Conservation (phyloP, 53 echinoderm and acorn worm genomes). For the Patiria pectinifera region DNA sequence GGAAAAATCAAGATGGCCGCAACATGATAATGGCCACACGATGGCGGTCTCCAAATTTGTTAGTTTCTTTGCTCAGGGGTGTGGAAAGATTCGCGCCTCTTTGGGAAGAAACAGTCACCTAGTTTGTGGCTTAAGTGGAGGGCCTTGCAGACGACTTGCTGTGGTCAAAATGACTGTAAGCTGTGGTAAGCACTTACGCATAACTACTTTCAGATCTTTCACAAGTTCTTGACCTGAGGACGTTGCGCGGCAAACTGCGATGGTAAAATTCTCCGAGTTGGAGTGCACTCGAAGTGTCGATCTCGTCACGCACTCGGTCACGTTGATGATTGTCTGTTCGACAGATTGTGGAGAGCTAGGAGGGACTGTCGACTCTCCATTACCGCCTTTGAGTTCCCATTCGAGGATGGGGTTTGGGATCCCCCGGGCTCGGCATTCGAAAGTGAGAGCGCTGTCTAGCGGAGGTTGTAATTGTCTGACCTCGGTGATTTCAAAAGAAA, state of each 20-base stretch:
- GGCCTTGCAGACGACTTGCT: too few species aligned
- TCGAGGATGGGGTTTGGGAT: conserved; percentile 12
- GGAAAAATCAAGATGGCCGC: too few species aligned
- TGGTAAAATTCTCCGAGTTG: not conserved
- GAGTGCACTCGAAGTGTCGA: conserved; percentile 9
- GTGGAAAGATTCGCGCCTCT: too few species aligned
- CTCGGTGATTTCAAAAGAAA: conserved; percentile 1
- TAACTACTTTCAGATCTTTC: not conserved
- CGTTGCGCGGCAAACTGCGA: not conserved
- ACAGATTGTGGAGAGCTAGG: too few species aligned
- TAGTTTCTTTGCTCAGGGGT: too few species aligned
- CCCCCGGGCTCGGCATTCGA: conserved; percentile 34
- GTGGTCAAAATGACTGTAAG: not conserved
- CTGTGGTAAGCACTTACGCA: conserved; percentile 7
- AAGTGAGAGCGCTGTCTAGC: conserved; percentile 13
- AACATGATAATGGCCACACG: too few species aligned
- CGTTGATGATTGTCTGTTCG: not conserved
- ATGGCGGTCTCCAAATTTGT: too few species aligned
- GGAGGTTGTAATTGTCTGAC: not conserved
- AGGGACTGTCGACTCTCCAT: not conserved
- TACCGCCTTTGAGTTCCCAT: not conserved
- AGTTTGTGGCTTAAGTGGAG: too few species aligned
- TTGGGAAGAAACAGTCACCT: too few species aligned
- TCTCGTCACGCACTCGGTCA: not conserved
- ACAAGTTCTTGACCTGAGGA: conserved; percentile 5